phyloP scores from a whole-genome alignment of 1,140 invertebrate species.

The Formica selysi region DNA sequence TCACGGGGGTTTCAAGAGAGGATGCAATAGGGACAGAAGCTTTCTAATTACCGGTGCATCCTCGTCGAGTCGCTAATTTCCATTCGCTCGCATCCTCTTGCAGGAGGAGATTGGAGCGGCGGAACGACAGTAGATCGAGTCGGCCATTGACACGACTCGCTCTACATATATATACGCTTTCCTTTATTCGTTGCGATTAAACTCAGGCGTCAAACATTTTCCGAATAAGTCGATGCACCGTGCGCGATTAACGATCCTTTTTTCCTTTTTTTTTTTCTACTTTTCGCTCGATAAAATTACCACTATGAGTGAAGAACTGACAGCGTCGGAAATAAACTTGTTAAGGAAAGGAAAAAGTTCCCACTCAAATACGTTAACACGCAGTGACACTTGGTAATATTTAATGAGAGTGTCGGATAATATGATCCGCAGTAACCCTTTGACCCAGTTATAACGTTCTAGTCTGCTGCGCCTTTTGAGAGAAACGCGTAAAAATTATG shows the following conservation, averaged over 20 bases:
- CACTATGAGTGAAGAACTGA: not conserved
- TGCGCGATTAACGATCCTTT: not conserved
- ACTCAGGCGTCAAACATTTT: not conserved
- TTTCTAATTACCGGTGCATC: slow-evolving; percentile 67
- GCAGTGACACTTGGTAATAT: slow-evolving; percentile 33
- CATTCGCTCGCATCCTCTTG: slow-evolving; percentile 59
- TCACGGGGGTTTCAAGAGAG: not conserved
- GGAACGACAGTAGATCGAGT: slow-evolving; percentile 28
- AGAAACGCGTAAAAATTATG: slow-evolving; percentile 33
- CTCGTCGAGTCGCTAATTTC: slow-evolving; percentile 65
- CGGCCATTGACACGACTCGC: slow-evolving; percentile 31
- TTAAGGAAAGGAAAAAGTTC: slow-evolving; percentile 36
- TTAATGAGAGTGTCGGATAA: slow-evolving; percentile 50
- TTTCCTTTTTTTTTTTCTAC: not conserved
- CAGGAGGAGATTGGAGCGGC: slow-evolving; percentile 11
- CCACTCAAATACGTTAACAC: slow-evolving; percentile 19
- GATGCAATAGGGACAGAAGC: slow-evolving; percentile 51
- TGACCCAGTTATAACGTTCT: slow-evolving; percentile 41
- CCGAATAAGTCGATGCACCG: not conserved
- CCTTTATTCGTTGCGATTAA: not conserved
- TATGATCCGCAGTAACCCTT: slow-evolving; percentile 45
- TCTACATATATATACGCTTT: not conserved
- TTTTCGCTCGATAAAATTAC: not conserved
- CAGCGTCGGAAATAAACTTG: slow-evolving; percentile 5
- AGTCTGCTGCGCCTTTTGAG: slow-evolving; percentile 1